These are phyloP conservation scores for Conus canariensis DNA, from an alignment of 2,888 invertebrate genomes.

Conservation along the genomic window DNA sequence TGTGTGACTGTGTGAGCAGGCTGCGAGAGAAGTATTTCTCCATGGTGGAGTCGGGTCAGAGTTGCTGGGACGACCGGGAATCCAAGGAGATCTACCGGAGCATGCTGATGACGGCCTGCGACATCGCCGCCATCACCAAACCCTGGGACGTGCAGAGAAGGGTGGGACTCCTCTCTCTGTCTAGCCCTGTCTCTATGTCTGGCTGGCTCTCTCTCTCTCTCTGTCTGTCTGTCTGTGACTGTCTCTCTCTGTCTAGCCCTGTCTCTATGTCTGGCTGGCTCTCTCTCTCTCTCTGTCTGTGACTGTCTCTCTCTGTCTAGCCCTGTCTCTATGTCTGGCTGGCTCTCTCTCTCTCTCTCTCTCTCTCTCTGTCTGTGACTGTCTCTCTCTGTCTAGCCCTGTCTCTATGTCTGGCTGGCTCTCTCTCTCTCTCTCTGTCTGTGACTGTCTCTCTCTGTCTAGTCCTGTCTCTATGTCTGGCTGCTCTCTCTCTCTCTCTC, in stretches of 20 bases:
- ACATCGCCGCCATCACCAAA: constrained; percentile 76
- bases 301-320: not conserved
- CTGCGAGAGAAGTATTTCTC: constrained; percentile 80
- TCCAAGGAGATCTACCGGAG: constrained; percentile 80
- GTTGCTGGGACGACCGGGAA: constrained; percentile 79
- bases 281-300: not conserved
- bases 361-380: not conserved
- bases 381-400: not conserved
- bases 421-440: not conserved
- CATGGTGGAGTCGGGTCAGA: constrained; percentile 78
- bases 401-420: not conserved
- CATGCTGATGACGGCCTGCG: constrained; percentile 78
- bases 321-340: too few species aligned
- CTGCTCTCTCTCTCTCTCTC: not conserved
- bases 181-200: not conserved
- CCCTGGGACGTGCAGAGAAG: constrained; percentile 76
- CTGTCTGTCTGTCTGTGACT: not conserved
- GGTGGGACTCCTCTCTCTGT: constrained; percentile 52
- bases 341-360: not conserved
- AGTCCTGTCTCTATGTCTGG: too few species aligned
- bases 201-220: not conserved
- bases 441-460: not conserved
- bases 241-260: not conserved
- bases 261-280: too few species aligned
- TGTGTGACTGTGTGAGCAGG: constrained; percentile 63